Percentiles rank a stretch among this genome's conserved stretches.
These are phyloP conservation scores for Pelagia noctiluca DNA, from an alignment of 30 jellyfish, hydroid and myxozoan species.

Conservation along the genomic window DNA sequence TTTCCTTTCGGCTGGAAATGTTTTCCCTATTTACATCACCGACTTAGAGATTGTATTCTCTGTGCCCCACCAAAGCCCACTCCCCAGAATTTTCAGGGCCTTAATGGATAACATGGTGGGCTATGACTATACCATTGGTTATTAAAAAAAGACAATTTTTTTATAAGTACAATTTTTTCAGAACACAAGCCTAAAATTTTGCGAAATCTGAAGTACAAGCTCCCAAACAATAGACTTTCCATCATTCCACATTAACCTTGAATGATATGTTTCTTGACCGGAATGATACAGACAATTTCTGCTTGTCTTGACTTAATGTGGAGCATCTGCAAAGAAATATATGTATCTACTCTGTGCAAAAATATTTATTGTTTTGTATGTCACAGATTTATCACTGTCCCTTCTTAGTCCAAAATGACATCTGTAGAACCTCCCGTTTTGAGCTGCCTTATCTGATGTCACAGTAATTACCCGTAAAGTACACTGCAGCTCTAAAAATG, in stretches of 20 bases:
- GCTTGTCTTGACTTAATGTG: slow-evolving; percentile 34
- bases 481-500: slow-evolving; percentile 36
- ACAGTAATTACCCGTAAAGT: slow-evolving; percentile 58
- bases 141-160: too few relatives aligned
- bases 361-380: slow-evolving; percentile 29
- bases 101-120: too few relatives aligned
- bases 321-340: slow-evolving; percentile 50
- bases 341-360: slow-evolving; percentile 52
- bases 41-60: too few relatives aligned
- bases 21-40: too few relatives aligned
- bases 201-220: slow-evolving; percentile 27
- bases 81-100: too few relatives aligned
- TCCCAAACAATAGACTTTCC: slow-evolving; percentile 47
- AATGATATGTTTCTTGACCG: slow-evolving; percentile 32
- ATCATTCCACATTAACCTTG: slow-evolving; percentile 47
- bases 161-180: too few relatives aligned
- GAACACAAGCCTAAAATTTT: too few relatives aligned
- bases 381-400: slow-evolving; percentile 27
- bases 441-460: slow-evolving; percentile 68
- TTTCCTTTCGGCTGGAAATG: too few relatives aligned
- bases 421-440: slow-evolving; percentile 52
- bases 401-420: slow-evolving; percentile 34
- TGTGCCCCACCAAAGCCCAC: too few relatives aligned
- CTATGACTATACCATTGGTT: too few relatives aligned
- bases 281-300: slow-evolving; percentile 51